These are phyloP conservation scores for Mustela nigripes DNA, from an alignment of 2,113 vertebrate genomes.

Conservation along the genomic window DNA sequence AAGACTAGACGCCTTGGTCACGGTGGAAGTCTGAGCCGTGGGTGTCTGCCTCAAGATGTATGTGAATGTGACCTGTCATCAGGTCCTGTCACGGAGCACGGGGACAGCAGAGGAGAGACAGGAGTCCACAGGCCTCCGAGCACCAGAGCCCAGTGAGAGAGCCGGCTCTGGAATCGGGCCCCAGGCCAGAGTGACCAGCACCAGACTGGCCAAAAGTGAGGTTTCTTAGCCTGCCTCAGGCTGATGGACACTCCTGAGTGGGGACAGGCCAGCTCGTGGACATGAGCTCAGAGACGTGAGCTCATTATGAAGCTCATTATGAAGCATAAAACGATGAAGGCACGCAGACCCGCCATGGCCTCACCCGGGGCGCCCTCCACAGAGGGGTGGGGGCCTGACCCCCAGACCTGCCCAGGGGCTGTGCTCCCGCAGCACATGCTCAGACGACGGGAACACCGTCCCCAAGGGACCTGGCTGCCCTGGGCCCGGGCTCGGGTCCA, in stretches of 20 bases:
- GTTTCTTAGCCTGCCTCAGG: not conserved
- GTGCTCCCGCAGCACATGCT: fast-evolving
- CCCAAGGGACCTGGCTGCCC: not conserved
- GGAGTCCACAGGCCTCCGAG: not conserved
- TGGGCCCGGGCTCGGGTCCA: not conserved
- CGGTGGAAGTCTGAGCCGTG: fast-evolving
- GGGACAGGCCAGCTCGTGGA: not conserved
- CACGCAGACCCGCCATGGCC: fast-evolving
- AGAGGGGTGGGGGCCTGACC: not conserved
- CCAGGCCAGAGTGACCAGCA: not conserved
- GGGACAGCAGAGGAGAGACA: not conserved
- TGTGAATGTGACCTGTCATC: not conserved
- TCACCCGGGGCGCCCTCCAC: fast-evolving
- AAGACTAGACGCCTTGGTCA: not conserved
- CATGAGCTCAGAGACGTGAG: too few relatives aligned
- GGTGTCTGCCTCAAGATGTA: not conserved
- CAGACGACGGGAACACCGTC: not conserved
- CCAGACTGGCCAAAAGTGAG: too few relatives aligned
- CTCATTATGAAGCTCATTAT: not conserved
- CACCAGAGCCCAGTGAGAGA: not conserved
- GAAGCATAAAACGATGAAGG: fast-evolving
- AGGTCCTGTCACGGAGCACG: not conserved
- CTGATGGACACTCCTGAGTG: not conserved
- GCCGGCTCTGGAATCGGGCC: not conserved
- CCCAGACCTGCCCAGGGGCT: not conserved